phyloP scores from a whole-genome alignment of 2,888 invertebrate species.

The Chaetoderma sp. region DNA sequence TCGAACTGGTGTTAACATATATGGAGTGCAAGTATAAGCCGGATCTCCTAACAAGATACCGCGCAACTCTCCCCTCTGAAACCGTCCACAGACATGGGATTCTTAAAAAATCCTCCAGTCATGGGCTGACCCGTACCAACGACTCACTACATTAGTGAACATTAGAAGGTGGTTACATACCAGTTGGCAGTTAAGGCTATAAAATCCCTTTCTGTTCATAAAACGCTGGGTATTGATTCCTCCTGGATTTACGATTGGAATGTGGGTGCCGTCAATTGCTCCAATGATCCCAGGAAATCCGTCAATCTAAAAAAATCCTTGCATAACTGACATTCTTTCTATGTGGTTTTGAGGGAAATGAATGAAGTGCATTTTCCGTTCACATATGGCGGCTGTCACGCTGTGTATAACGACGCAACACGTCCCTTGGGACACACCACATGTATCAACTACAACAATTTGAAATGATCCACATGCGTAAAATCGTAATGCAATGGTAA shows the following conservation, averaged over 20 bases:
- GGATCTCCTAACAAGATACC: too few species aligned
- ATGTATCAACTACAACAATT: not conserved
- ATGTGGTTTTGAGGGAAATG: not conserved
- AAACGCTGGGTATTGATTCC: not conserved
- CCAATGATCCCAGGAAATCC: not conserved
- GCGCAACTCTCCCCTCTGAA: not conserved
- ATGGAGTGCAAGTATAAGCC: too few species aligned
- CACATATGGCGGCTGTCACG: conserved; percentile 1
- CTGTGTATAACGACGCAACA: not conserved
- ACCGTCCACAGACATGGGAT: not conserved
- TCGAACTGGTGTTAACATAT: too few species aligned
- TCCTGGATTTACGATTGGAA: conserved; percentile 7
- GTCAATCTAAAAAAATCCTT: conserved; percentile 1
- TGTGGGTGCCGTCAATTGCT: not conserved
- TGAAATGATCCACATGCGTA: conserved; percentile 8
- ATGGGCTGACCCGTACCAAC: conserved; percentile 10
- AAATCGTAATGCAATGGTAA: conserved; percentile 5
- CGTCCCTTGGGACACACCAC: not conserved
- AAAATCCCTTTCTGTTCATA: conserved; percentile 8
- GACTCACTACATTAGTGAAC: conserved; percentile 1
- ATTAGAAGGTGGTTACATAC: not conserved
- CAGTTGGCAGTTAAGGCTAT: not conserved
- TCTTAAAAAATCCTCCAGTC: conserved; percentile 7
- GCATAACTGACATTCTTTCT: not conserved
- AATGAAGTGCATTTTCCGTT: not conserved